phyloP scores from a whole-genome alignment of 2,888 invertebrate genomes.

The Polydrusus pterygomalis region DNA sequence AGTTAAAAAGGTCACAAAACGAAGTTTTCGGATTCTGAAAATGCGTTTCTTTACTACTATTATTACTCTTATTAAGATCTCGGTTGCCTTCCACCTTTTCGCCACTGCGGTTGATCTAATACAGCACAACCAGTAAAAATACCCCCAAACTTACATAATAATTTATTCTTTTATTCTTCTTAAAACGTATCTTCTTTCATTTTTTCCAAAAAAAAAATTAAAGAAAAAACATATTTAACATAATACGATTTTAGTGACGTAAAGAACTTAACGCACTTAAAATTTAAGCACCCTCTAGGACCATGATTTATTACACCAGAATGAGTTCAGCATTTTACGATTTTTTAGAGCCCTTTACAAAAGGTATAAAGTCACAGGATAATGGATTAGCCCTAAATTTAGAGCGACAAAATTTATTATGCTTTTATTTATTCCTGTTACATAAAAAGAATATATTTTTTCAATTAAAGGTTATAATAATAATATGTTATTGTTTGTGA shows the following conservation, averaged over 20 bases:
- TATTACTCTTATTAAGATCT: too few species aligned
- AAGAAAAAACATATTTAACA: neutral
- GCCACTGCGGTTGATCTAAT: too few species aligned
- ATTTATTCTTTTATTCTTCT: too few species aligned
- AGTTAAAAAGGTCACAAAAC: too few species aligned
- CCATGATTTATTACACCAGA: constrained; percentile 41
- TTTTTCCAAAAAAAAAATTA: neutral
- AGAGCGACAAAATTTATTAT: constrained; percentile 21
- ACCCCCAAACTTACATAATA: too few species aligned
- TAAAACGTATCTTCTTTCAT: too few species aligned
- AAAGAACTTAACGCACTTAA: constrained; percentile 40
- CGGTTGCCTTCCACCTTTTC: too few species aligned
- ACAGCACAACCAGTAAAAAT: too few species aligned
- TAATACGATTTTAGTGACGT: constrained; percentile 40
- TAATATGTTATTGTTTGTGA: too few species aligned
- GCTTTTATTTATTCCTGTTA: constrained; percentile 20
- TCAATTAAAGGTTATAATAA: neutral
- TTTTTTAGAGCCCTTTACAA: constrained; percentile 42
- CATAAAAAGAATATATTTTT: neutral
- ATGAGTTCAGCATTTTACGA: constrained; percentile 39
- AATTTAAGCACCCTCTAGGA: constrained; percentile 33
- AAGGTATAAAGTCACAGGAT: constrained; percentile 43
- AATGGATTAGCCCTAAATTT: constrained; percentile 43
- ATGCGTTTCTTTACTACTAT: too few species aligned
- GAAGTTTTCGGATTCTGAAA: too few species aligned